Conservation (phyloP, 2,113 vertebrate species). For the Halcyon malimbica region DNA sequence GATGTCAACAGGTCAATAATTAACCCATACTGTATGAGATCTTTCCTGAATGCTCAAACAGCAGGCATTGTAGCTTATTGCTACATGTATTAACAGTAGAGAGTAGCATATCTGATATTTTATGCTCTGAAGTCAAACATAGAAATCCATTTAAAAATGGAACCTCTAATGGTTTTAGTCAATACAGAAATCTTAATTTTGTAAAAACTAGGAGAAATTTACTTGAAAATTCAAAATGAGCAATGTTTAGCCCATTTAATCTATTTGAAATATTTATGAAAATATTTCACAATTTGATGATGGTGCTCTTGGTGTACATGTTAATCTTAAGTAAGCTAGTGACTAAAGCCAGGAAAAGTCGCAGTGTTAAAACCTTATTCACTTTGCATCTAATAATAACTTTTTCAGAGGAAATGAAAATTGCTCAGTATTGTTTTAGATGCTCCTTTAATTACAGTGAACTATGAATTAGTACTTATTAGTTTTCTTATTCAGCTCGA, state of each 20-base stretch:
- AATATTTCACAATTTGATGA: neutral
- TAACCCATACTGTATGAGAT: neutral
- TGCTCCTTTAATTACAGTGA: neutral
- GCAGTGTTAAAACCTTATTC: neutral
- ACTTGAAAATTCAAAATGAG: neutral
- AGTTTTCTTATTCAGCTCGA: neutral
- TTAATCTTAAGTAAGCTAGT: neutral
- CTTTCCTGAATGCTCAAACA: neutral
- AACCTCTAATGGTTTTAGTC: neutral
- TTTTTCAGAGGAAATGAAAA: neutral
- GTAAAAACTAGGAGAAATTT: neutral
- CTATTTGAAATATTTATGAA: neutral
- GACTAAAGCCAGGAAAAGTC: neutral
- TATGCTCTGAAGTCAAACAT: neutral
- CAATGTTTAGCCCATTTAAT: neutral
- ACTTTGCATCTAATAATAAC: neutral
- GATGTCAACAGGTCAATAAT: neutral
- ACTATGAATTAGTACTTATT: neutral
- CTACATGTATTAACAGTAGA: neutral
- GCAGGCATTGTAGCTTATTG: neutral
- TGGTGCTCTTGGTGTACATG: neutral
- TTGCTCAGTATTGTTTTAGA: neutral
- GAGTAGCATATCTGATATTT: neutral
- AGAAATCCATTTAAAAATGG: neutral
- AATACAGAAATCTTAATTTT: neutral